Base-by-base conservation (phyloP, 1,140 invertebrate species). In the Diabrotica undecimpunctata region DNA sequence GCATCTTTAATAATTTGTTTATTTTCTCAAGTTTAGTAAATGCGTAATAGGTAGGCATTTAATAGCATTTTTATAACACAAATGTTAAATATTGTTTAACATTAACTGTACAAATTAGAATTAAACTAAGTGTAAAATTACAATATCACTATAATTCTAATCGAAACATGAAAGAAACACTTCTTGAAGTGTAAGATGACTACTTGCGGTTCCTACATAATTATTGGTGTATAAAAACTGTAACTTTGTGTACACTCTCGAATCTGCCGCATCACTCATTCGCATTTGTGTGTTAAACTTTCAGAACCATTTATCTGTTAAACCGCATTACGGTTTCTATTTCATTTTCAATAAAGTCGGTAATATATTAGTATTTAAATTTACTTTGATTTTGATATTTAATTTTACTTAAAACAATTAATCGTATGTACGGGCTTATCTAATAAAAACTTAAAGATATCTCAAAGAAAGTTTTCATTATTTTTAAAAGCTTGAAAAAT, bases 201-300 rank as follows among this genome's bases (percentile, higher is more conserved):
- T 57, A 10, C n/a, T 57, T 35, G 37, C 55, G 12, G 54, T 25
- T 25, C 37, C 59, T 50, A 61, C 59, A 61, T 61, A 51, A 51
- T 61, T 51, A 61, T 61, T 61, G 46, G 59, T 61, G 41, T 36
- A 61, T 50, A 61, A 61, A 61, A 53, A 61, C 13, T 59, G 55
- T 36, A 12, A 41, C 39, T 59, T 59, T 59, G 12, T 13, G 39
- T 51, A 50, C 13, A 25, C 35, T 55, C 13, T 55, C 13, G 13
- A 55, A 61, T 35, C 11, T 61, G 59, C 39, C 59, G 59, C 46
- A 25, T 61, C 59, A 46, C 57, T 25, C 13, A 11, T 55, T 4
- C 54, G 35, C 54, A 14, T 25, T 25, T 25, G 25, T 25, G 25
- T 25, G 9, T 10, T 54, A 13, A 13, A 54, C 54, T 54, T 54